Conservation (phyloP, 1,140 invertebrate species). For the Centruroides vittatus region DNA sequence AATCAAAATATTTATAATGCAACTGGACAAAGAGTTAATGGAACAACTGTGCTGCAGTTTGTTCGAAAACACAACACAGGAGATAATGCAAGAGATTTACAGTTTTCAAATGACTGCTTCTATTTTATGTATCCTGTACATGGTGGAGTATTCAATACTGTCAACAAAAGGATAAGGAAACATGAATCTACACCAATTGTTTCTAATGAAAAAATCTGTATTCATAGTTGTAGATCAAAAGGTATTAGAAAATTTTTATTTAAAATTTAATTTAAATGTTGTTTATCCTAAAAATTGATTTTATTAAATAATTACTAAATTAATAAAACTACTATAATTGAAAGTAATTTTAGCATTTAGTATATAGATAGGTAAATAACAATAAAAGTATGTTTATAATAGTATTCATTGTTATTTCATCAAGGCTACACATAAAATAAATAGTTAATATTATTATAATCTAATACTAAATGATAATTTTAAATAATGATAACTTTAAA, state of each 20-base stretch:
- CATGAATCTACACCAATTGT: conserved; percentile 61
- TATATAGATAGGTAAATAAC: too few relatives aligned
- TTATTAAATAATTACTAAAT: too few relatives aligned
- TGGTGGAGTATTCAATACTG: conserved; percentile 64
- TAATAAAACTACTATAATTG: too few relatives aligned
- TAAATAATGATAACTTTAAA: too few relatives aligned
- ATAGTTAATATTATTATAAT: too few relatives aligned
- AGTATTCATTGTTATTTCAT: too few relatives aligned
- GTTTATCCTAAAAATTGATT: too few relatives aligned
- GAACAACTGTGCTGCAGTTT: conserved; percentile 63
- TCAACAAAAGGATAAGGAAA: conserved; percentile 71
- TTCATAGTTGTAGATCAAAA: conserved; percentile 29
- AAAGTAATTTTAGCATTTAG: too few relatives aligned
- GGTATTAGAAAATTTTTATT: not conserved
- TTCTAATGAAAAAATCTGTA: conserved; percentile 64
- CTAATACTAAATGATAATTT: too few relatives aligned
- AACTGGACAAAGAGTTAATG: conserved; percentile 52
- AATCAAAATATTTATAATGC: conserved; percentile 56
- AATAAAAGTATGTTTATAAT: too few relatives aligned
- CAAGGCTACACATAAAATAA: too few relatives aligned
- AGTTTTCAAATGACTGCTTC: conserved; percentile 66
- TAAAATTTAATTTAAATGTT: too few relatives aligned
- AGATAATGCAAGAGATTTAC: conserved; percentile 53
- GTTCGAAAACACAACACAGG: conserved; percentile 57
- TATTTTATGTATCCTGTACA: conserved; percentile 73